Base-by-base conservation (phyloP, 2,888 invertebrate species). In the Polydesmus complanatus region DNA sequence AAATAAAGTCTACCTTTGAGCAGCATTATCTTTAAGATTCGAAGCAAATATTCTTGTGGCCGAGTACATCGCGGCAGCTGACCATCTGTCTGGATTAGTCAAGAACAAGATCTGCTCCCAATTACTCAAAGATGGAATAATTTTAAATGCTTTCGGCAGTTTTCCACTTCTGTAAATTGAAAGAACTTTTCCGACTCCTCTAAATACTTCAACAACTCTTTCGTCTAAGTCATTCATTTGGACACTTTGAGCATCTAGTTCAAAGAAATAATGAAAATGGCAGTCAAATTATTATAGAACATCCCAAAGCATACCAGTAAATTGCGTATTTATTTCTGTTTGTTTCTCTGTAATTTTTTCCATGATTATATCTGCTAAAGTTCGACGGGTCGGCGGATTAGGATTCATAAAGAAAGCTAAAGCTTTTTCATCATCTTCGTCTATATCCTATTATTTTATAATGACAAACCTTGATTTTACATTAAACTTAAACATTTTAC, bases 141-240 rank as follows among this genome's bases (percentile, higher is more conserved):
- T 85, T 80, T 99, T 98, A 73, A 98, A 97, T 1, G 96, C 94
- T 74, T 98, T 97, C 0, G 98, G 98, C 47, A 99, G 77, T 77
- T 94, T 95, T 25, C 98, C 98, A 72, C 90, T 92, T 64, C 97
- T 81, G 73, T 96, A 98, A 68, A 85, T 86, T 1, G 73, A 68
- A 68, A 99, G 78, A 1, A 97, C 88, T 73, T 89, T 85, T 66
- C 88, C 78, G 0, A 97, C 91, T 60, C 90, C 89, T 75, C 88
- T 86, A 75, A 92, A 97, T 87, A 96, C 86, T 60, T 84, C 79
- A 69, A 83, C 83, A 2, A 94, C 70, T 59, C 75, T 68, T 1
- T 89, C 87, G 77, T 95, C 90, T 65, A 97, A 73, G 65, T 92
- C 85, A 71, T 89, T 85, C 68, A 90, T 77, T 70, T 85, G 84